Conservation (phyloP, 30 jellyfish, hydroid and myxozoan species). For the Chrysaora quinquecirrha region DNA sequence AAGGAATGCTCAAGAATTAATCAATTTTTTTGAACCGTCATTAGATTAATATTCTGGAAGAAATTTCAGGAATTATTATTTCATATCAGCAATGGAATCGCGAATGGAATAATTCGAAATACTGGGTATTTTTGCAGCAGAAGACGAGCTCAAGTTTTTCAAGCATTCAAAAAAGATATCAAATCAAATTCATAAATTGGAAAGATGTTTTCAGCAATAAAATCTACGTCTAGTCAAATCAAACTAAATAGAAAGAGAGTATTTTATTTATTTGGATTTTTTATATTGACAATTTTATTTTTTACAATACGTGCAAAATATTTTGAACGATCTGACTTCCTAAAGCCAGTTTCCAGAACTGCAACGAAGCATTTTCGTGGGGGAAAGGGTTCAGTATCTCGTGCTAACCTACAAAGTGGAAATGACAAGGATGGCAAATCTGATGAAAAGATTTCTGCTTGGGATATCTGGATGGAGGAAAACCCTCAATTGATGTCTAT, state of each 20-base stretch:
- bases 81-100: too few species aligned
- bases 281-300: slow-evolving; percentile 12
- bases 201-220: neutral
- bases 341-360: slow-evolving; percentile 61
- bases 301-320: slow-evolving; percentile 51
- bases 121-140: too few species aligned
- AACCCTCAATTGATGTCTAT: slow-evolving; percentile 66
- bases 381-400: neutral
- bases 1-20: neutral
- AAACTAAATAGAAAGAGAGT: slow-evolving; percentile 36
- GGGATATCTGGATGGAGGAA: slow-evolving; percentile 91
- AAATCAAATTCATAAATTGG: too few species aligned
- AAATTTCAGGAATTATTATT: too few species aligned
- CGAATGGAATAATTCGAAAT: too few species aligned
- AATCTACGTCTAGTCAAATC: neutral
- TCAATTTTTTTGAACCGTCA: too few species aligned
- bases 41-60: too few species aligned
- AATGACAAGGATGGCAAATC: neutral
- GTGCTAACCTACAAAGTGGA: too few species aligned
- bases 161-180: too few species aligned
- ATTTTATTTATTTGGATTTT: slow-evolving; percentile 24
- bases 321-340: slow-evolving; percentile 61
- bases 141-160: too few species aligned
- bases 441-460: slow-evolving; percentile 25
- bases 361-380: slow-evolving; percentile 7